Conservation (phyloP, 1,140 invertebrate genomes). For the Rhyzopertha dominica region DNA sequence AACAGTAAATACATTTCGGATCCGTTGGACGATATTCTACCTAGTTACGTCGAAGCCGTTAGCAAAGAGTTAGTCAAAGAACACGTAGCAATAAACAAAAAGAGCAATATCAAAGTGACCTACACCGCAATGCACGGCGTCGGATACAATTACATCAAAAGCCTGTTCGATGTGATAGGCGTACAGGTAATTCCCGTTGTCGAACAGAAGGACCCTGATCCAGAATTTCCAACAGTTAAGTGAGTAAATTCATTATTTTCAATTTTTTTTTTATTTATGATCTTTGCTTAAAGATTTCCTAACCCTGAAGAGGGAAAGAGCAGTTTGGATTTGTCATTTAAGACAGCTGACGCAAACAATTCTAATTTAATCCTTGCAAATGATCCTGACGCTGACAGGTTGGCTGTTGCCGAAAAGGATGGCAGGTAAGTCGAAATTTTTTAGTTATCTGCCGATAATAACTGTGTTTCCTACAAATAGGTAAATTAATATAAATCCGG, state of each 20-base stretch:
- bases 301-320: conserved; percentile 97
- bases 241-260: conserved; percentile 20
- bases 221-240: conserved; percentile 93
- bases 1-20: conserved; percentile 50
- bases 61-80: conserved; percentile 49
- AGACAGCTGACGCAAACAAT: conserved; percentile 68
- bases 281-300: conserved; percentile 62
- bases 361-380: conserved; percentile 87
- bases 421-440: conserved; percentile 43
- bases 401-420: conserved; percentile 84
- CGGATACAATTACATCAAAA: conserved; percentile 72
- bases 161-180: conserved; percentile 70
- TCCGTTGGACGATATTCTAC: conserved; percentile 56
- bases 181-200: conserved; percentile 76
- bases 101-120: conserved; percentile 63
- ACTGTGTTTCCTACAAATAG: not conserved
- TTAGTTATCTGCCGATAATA: conserved; percentile 14
- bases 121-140: conserved; percentile 99
- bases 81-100: conserved; percentile 54
- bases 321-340: conserved; percentile 79
- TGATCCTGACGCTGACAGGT: conserved; percentile 96
- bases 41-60: conserved; percentile 63
- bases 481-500: too few species aligned
- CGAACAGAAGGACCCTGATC: conserved; percentile 86
- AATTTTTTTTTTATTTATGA: conserved; percentile 6